These are phyloP conservation scores for Galeopsomyia nigrocyanea DNA, from an alignment of 2,888 invertebrate species.

Conservation along the genomic window DNA sequence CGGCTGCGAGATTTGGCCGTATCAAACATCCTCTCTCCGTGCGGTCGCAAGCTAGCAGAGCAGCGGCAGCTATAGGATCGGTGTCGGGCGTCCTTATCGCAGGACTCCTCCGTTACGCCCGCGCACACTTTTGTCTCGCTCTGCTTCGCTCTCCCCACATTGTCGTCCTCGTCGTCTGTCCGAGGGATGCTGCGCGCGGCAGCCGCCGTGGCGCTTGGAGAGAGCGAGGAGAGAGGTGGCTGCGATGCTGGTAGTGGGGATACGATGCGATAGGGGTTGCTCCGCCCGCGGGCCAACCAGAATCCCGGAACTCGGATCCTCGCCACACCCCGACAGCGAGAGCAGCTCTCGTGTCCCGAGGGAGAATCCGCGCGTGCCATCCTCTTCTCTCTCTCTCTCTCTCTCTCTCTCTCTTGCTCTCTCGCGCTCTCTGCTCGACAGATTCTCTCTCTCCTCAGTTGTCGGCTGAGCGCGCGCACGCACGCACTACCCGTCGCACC, in stretches of 20 bases:
- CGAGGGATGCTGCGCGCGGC: conserved; percentile 47
- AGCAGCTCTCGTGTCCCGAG: conserved; percentile 56
- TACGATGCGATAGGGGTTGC: conserved; percentile 65
- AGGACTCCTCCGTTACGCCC: conserved; percentile 13
- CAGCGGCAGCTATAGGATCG: too few relatives aligned
- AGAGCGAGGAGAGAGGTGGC: conserved; percentile 25
- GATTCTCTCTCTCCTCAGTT: conserved; percentile 58
- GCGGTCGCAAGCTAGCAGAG: too few relatives aligned
- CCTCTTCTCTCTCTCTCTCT: conserved; percentile 58
- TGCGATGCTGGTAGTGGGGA: conserved; percentile 47
- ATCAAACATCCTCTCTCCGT: too few relatives aligned
- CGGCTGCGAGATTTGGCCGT: too few relatives aligned
- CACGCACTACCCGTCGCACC: conserved; percentile 11
- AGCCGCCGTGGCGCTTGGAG: conserved; percentile 40
- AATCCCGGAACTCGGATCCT: conserved; percentile 61
- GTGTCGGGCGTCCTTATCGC: conserved; percentile 23
- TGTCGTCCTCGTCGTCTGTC: conserved; percentile 25
- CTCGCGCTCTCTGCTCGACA: conserved; percentile 50
- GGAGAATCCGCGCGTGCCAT: conserved; percentile 59
- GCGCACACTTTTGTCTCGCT: neutral
- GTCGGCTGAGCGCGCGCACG: conserved; percentile 63
- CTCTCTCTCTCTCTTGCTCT: conserved; percentile 55
- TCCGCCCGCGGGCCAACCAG: conserved; percentile 69
- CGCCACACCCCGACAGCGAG: conserved; percentile 67
- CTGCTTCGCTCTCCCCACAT: neutral